Conservation (phyloP, 2,888 invertebrate species). For the Abrostola triplasia region DNA sequence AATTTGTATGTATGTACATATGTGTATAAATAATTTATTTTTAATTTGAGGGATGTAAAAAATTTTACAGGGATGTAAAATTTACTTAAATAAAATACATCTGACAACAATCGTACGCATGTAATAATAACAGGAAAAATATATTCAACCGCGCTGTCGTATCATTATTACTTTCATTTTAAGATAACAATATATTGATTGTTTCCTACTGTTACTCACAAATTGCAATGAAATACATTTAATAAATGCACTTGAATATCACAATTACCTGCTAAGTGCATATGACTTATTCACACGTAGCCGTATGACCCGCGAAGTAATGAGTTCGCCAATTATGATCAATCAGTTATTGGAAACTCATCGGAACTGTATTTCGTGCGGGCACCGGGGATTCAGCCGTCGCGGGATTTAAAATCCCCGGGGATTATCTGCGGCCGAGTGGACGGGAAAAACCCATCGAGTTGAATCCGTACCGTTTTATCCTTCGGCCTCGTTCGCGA, state of each 20-base stretch:
- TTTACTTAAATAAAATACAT: too few species aligned
- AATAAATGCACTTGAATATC: neutral
- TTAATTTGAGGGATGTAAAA: too few species aligned
- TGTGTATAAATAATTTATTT: too few species aligned
- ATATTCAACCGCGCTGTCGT: too few species aligned
- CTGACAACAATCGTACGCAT: too few species aligned
- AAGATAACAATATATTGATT: too few species aligned
- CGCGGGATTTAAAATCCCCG: slow-evolving; percentile 47
- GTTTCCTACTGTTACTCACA: too few species aligned
- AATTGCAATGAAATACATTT: neutral
- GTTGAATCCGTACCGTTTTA: slow-evolving; percentile 38
- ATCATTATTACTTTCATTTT: too few species aligned
- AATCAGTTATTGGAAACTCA: slow-evolving; percentile 46
- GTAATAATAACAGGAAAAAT: too few species aligned
- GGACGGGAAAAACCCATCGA: slow-evolving; percentile 38
- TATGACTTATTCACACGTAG: slow-evolving; percentile 9
- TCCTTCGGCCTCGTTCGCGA: slow-evolving; percentile 15
- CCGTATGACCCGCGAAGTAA: slow-evolving; percentile 17
- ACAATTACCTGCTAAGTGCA: slow-evolving; percentile 6
- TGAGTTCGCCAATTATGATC: slow-evolving; percentile 44
- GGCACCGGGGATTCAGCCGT: slow-evolving; percentile 39
- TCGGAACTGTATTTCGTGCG: slow-evolving; percentile 41
- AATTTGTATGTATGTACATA: too few species aligned
- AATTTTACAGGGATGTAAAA: too few species aligned
- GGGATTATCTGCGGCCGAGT: slow-evolving; percentile 43